Evolutionary conservation across 1,140 invertebrate species (phyloP).

Genomic region (Onthophagus taurus): DNA sequence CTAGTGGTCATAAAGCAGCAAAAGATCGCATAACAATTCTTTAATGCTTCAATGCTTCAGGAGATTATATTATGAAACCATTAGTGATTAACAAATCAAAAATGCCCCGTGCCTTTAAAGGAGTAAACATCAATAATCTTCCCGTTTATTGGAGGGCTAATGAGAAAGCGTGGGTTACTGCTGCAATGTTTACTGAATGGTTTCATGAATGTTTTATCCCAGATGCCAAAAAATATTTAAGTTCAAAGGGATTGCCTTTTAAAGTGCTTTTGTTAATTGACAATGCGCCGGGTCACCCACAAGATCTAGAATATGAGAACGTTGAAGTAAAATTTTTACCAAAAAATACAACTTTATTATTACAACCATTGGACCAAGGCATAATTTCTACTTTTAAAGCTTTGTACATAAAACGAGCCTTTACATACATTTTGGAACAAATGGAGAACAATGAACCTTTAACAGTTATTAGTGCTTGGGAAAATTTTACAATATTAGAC

Average conservation of each 20-base stretch:
- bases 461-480: no score
- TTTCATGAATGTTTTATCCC: no score
- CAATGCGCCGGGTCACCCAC: background rate
- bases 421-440: no score
- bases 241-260: background rate
- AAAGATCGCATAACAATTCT: background rate
- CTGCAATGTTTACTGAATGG: background rate
- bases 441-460: no score
- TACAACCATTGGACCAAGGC: background rate
- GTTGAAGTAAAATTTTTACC: slow-evolving; percentile 1
- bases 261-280: background rate
- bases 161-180: background rate
- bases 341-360: background rate
- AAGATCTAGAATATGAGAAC: background rate
- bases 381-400: background rate
- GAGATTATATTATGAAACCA: background rate
- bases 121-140: background rate
- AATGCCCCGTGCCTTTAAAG: slow-evolving; percentile 1
- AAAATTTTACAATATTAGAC: no score
- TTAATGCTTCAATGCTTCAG: background rate
- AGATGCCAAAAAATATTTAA: slow-evolving; percentile 3
- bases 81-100: background rate
- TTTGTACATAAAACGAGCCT: no score
- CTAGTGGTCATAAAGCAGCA: background rate
- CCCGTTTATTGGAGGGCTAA: background rate